Evolutionary conservation across 2,888 invertebrate genomes (phyloP).

Genomic region (Agrotis ipsilon): DNA sequence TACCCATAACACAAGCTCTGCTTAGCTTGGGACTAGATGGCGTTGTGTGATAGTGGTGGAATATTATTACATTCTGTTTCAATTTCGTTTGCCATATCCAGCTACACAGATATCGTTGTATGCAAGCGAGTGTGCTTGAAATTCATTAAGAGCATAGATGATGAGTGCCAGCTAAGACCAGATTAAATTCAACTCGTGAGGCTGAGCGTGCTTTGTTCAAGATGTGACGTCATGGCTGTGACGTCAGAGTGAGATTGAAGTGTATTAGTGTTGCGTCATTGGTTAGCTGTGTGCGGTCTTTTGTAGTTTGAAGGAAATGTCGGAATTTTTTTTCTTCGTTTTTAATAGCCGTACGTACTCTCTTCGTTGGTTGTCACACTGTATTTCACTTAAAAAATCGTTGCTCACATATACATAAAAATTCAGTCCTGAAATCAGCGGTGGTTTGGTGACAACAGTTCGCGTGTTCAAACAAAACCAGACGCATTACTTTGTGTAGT

Average conservation of each 20-base stretch:
- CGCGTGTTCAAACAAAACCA: too few relatives aligned
- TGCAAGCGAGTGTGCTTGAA: slow-evolving; percentile 31
- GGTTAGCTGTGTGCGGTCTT: slow-evolving; percentile 3
- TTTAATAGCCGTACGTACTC: too few relatives aligned
- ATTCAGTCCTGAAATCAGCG: too few relatives aligned
- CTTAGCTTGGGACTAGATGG: too few relatives aligned
- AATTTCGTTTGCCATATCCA: slow-evolving; percentile 5
- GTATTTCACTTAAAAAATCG: too few relatives aligned
- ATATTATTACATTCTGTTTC: slow-evolving; percentile 9
- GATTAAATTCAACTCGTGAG: slow-evolving; percentile 55
- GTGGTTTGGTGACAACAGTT: too few relatives aligned
- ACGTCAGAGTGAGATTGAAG: slow-evolving; percentile 26
- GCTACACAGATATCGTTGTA: slow-evolving; percentile 9
- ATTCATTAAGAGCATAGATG: slow-evolving; percentile 60
- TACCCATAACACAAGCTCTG: too few relatives aligned
- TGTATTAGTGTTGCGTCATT: slow-evolving; percentile 17
- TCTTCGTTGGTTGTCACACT: too few relatives aligned
- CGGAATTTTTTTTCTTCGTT: not conserved
- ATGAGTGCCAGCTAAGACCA: slow-evolving; percentile 47
- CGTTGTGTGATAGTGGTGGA: too few relatives aligned
- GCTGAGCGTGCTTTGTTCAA: slow-evolving; percentile 26
- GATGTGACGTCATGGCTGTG: slow-evolving; percentile 36
- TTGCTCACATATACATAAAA: too few relatives aligned
- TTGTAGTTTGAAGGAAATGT: slow-evolving; percentile 6
- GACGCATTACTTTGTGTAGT: too few relatives aligned